phyloP scores from a whole-genome alignment of 1,140 invertebrate species.

The Penaeus japonicus region DNA sequence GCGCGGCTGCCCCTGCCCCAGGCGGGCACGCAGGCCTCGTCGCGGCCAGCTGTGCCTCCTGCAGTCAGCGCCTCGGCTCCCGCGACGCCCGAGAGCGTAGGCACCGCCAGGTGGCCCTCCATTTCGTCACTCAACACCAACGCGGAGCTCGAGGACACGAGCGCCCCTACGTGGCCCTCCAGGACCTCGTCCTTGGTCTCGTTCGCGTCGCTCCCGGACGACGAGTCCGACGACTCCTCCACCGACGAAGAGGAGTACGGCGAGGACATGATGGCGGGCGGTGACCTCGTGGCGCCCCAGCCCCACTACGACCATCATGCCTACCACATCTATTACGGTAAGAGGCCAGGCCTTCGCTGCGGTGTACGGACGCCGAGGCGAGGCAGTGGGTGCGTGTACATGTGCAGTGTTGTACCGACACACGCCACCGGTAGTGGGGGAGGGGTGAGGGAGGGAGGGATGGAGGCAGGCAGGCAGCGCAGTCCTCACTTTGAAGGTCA shows the following conservation, averaged over 20 bases:
- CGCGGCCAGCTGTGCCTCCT: neutral
- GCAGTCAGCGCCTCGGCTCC: neutral
- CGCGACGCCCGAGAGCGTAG: slow-evolving; percentile 7
- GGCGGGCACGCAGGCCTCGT: neutral
- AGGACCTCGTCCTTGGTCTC: slow-evolving; percentile 45
- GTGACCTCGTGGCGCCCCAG: slow-evolving; percentile 36
- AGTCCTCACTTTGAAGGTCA: slow-evolving; percentile 30
- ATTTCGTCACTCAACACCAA: neutral
- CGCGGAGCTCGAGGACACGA: neutral
- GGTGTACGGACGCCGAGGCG: neutral
- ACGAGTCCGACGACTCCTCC: slow-evolving; percentile 11
- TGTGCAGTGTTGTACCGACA: neutral
- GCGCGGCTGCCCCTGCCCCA: slow-evolving; percentile 38
- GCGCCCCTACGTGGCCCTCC: slow-evolving; percentile 26
- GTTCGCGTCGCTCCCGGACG: slow-evolving; percentile 37
- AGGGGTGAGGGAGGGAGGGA: neutral
- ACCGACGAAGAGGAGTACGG: slow-evolving; percentile 25
- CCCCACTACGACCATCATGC: slow-evolving; percentile 53
- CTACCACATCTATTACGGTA: slow-evolving; percentile 57
- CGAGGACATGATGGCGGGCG: slow-evolving; percentile 44
- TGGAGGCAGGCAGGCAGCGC: neutral
- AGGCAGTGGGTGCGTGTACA: neutral
- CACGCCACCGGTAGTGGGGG: neutral
- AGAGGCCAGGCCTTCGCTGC: neutral
- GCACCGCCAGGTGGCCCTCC: slow-evolving; percentile 20